Evolutionary conservation across 2,113 vertebrate genomes (phyloP).

Genomic region (Pyxicephalus adspersus): DNA sequence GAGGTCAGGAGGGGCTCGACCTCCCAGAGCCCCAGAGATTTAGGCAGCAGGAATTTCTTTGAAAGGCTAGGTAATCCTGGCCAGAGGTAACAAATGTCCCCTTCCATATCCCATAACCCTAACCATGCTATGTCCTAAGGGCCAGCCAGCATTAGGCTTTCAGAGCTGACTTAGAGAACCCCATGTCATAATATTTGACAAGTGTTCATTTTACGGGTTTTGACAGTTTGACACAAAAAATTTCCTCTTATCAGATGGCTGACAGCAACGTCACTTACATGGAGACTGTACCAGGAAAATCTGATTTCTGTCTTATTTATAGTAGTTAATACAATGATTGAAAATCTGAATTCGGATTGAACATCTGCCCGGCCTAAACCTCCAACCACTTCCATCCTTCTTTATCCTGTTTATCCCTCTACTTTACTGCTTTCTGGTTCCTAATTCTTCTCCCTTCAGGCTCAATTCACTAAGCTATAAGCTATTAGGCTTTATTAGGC

Average conservation of each 20-base stretch:
- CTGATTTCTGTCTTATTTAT: too few species aligned
- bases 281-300: too few species aligned
- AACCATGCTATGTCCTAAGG: slow-evolving; percentile 18
- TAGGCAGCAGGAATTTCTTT: slow-evolving; percentile 45
- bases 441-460: too few species aligned
- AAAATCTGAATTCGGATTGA: too few species aligned
- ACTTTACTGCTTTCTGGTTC: too few species aligned
- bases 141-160: neutral
- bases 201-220: slow-evolving; percentile 22
- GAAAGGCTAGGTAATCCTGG: slow-evolving; percentile 44
- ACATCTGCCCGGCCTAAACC: too few species aligned
- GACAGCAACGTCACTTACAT: neutral
- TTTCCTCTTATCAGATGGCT: neutral
- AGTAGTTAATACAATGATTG: too few species aligned
- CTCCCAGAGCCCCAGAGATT: slow-evolving; percentile 1
- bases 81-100: slow-evolving; percentile 22
- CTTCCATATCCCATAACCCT: slow-evolving; percentile 20
- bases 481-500: too few species aligned
- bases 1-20: slow-evolving; percentile 23
- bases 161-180: neutral
- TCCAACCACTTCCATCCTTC: too few species aligned
- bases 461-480: too few species aligned
- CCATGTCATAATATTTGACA: slow-evolving; percentile 26
- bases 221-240: slow-evolving; percentile 33
- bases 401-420: too few species aligned